These are phyloP conservation scores for Troides helena DNA, from an alignment of 2,888 invertebrate genomes.

Conservation along the genomic window DNA sequence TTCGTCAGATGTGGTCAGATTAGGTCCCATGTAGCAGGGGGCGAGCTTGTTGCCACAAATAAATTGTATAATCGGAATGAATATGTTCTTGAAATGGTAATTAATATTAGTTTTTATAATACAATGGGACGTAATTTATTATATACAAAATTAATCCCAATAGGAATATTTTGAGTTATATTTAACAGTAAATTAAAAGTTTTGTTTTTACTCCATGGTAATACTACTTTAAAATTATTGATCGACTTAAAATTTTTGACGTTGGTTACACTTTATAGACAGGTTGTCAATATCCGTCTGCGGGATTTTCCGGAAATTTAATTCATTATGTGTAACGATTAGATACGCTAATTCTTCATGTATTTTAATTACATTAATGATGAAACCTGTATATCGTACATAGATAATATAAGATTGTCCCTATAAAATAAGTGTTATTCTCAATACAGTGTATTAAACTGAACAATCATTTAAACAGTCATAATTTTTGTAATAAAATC, in stretches of 20 bases:
- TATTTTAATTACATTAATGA: not conserved
- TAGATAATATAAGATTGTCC: not conserved
- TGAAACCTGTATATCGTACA: not conserved
- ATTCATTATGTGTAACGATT: not conserved
- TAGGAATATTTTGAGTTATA: not conserved
- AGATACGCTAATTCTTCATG: not conserved
- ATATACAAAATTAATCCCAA: no score
- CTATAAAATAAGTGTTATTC: not conserved
- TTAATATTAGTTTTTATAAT: no score
- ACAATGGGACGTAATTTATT: no score
- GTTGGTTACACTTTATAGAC: conserved; percentile 1
- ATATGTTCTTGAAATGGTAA: no score
- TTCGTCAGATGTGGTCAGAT: no score
- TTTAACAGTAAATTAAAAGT: not conserved
- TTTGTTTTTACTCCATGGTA: not conserved
- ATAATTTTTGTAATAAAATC: conserved; percentile 1
- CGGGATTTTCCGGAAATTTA: conserved; percentile 14
- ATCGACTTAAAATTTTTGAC: not conserved
- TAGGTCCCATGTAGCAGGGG: no score
- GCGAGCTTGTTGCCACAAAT: no score
- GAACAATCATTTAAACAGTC: not conserved
- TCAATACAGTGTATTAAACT: conserved; percentile 5
- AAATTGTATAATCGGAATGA: no score
- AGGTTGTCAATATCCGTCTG: conserved; percentile 15
- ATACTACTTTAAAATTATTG: not conserved